phyloP scores from a whole-genome alignment of 2,797 vertebrate species.

The Amphiprion clarkii region DNA sequence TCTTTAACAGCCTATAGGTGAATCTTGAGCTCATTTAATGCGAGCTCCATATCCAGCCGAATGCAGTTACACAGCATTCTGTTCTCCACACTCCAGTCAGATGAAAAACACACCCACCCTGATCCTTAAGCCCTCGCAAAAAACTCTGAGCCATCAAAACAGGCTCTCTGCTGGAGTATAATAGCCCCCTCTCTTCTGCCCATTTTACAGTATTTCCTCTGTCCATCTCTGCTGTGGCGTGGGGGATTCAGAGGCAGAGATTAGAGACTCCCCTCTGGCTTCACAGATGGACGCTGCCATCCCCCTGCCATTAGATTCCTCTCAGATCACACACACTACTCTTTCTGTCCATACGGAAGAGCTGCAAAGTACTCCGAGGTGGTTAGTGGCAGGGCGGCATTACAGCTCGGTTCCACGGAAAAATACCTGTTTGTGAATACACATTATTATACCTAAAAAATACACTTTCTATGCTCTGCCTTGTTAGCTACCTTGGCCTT shows the following conservation, averaged over 20 bases:
- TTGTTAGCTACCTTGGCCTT: background rate
- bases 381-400: background rate
- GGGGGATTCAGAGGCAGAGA: constrained; percentile 63
- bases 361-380: constrained; percentile 22
- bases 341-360: constrained; percentile 38
- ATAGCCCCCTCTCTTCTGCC: constrained; percentile 43
- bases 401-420: background rate
- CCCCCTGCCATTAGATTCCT: constrained; percentile 68
- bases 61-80: background rate
- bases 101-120: constrained; percentile 19
- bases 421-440: background rate
- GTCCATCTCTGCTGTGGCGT: constrained; percentile 33
- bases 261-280: constrained; percentile 75
- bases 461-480: background rate
- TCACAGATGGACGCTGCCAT: constrained; percentile 76
- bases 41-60: background rate
- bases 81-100: constrained; percentile 4
- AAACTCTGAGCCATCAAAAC: constrained; percentile 41
- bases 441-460: background rate
- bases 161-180: constrained; percentile 43
- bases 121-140: constrained; percentile 39
- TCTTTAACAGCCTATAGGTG: background rate
- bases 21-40: background rate
- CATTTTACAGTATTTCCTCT: constrained; percentile 54
- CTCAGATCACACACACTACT: constrained; percentile 50